Evolutionary conservation across 2,797 vertebrate species (phyloP), one percentile per base, ranked within the genome.

Genomic region (Enteromius radiatus): DNA sequence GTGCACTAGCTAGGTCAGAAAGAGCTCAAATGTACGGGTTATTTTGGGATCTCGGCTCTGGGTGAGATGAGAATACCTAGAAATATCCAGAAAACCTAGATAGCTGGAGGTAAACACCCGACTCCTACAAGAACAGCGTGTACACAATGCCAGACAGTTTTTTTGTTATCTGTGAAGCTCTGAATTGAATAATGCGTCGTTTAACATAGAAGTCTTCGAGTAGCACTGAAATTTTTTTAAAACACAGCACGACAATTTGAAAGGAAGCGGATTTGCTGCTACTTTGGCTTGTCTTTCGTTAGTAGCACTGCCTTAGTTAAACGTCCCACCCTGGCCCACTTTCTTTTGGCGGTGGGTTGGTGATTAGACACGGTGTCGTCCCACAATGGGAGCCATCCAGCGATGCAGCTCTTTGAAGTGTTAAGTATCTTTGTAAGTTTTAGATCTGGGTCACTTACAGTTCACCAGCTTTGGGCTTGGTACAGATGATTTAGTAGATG

Each of bases 271-370:
- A 75, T 75, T 19, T 33, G 38, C 21, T 84, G n/a, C 5, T 61
- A 17, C 28, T 71, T 19, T 8, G 56, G 45, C 33, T 67, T 26
- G 17, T 78, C 38, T 56, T 61, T 52, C 7, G 3, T 75, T 75
- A 33, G 36, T 28, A 54, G 71, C 68, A 59, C 45, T 59, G 70
- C 81, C 49, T 86, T 86, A 84, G 78, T 85, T 80, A 87, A 86
- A 77, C 33, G 10, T 67, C 83, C 33, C 77, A 82, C 81, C 80
- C 79, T 83, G 85, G 76, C 83, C 87, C 82, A 87, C 76, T 86
- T 89, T 79, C 59, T 45, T 49, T 47, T 76, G 52, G 70, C 76
- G 41, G 77, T 76, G 86, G 74, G 61, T 31, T 54, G 52, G 31
- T 5, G 54, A 84, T 84, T 85, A 83, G 84, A 71, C 49, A 81